Base-by-base conservation (phyloP, 1,140 invertebrate species). In the Halesus radiatus region DNA sequence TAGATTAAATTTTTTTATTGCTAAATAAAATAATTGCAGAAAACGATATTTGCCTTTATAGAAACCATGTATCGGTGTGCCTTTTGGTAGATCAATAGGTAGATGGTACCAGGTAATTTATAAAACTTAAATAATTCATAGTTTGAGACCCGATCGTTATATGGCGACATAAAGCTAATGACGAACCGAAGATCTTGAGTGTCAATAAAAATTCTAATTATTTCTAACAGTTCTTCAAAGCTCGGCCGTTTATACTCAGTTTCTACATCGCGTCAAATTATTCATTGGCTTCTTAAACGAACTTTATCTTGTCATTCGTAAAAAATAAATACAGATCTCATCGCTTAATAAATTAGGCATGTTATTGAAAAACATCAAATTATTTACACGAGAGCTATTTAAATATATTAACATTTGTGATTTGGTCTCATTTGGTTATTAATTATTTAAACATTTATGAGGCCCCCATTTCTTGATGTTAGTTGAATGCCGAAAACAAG, bases 341-440 rank as follows among this genome's bases (percentile, higher is more conserved):
- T 72, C 68, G 18, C 18, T 8, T 29, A 15, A 50, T 72, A 52
- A n/a, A 52, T 72, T 72, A 50, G 13, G 3, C 7, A 23, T 16
- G 26, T 72, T 72, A 72, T 72, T 26, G 20, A 23, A 29, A 72
- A 72, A 72, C 45, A 53, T 52, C 45, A 50, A 26, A 72, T 26
- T 72, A 53, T 72, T 70, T 70, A 52, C 66, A 70, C n/a, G 66
- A 50, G 32, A 50, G n/a, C 66, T 10, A 70, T 70, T 72, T 72
- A 52, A 72, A 52, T 72, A 54, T 53, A 72, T 54, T 72, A 72
- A 54, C 3, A 52, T 53, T 66, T 37, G 15, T 45, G n/a, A 23
- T 53, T 52, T 26, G 18, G 68, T 54, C 50, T 72, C 37, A 72
- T 72, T 72, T 72, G 68, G 50, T 72, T 72, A 23, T 29, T 26